phyloP scores from a whole-genome alignment of 2,888 invertebrate species.

The Coelopa pilipes region DNA sequence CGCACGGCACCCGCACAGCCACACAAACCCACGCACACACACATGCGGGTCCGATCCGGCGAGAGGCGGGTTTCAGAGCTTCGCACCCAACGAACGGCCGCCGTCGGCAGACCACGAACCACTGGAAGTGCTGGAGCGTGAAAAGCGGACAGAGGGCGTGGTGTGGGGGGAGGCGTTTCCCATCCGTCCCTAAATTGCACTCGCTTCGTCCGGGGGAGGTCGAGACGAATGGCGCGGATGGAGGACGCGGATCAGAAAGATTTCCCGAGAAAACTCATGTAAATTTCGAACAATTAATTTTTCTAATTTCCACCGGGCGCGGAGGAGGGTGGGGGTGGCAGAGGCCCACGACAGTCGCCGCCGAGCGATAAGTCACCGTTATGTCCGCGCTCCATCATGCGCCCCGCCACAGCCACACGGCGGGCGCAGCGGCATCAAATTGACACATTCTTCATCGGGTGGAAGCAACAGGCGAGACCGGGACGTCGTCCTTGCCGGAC shows the following conservation, averaged over 20 bases:
- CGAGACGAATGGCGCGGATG: too few relatives aligned
- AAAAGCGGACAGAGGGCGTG: too few relatives aligned
- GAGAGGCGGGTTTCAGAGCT: not conserved
- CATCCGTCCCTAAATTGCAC: too few relatives aligned
- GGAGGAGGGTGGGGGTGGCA: too few relatives aligned
- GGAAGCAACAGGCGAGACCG: not conserved
- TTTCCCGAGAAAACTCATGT: conserved; percentile 11
- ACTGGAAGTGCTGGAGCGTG: too few relatives aligned
- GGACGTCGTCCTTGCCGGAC: too few relatives aligned
- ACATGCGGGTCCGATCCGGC: not conserved
- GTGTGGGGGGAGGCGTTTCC: too few relatives aligned
- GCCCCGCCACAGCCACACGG: conserved; percentile 3
- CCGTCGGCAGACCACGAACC: too few relatives aligned
- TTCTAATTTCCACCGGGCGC: conserved; percentile 3
- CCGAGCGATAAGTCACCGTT: conserved; percentile 26
- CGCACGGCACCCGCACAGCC: too few relatives aligned
- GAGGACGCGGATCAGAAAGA: not conserved
- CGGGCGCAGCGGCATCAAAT: too few relatives aligned
- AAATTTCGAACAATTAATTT: conserved; percentile 30
- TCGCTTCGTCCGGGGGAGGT: too few relatives aligned
- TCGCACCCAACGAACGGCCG: not conserved
- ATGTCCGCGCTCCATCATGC: conserved; percentile 22
- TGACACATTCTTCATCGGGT: conserved; percentile 28
- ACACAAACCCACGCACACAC: too few relatives aligned
- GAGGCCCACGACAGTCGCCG: not conserved